Base-by-base conservation (phyloP, 2,888 invertebrate species). In the Netelia fuscicornis region DNA sequence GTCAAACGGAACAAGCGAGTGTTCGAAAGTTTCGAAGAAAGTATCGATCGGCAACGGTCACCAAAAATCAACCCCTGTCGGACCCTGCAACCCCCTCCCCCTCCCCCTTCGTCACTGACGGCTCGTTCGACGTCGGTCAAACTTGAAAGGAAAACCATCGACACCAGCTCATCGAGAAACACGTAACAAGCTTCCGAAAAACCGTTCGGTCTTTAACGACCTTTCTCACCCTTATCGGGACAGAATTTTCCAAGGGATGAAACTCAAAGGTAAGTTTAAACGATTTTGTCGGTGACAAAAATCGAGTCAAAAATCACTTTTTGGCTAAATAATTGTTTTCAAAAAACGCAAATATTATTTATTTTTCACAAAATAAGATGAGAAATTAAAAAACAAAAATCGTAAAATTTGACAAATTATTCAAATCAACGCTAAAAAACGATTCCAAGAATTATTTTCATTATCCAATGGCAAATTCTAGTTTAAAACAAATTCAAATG, bases 131-230 rank as follows among this genome's bases (percentile, higher is more conserved):
- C 74, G 70, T 52, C 82, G 71, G 76, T 37, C 42, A 37, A 65
- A 71, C 80, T 52, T 76, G 65, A 80, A 76, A 80, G 75, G 42
- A 60, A n/a, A 44, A 48, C n/a, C 8, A 80, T 80, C 80, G 80
- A 80, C 80, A 80, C 64, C 65, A 44, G 80, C 58, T 58, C 52
- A 48, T 48, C 62, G 52, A 11, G 20, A 52, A 44, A 58, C 72
- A 67, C 67, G 67, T 23, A 65, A 68, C 67, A 74, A 74, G 74
- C 72, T 74, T 42, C 79, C 64, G 72, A 56, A 65, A 44, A 65
- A 72, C 64, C 52, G 64, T 54, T 25, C 25, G 25, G 17, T 42
- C 30, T 64, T 79, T 65, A 65, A 64, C 56, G 76, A 71, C 25
- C 70, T 65, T 65, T 80, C 71, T 23, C 52, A 30, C 52, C 52